Conservation (phyloP, 2,797 vertebrate genomes). For the Bufotes viridis region DNA sequence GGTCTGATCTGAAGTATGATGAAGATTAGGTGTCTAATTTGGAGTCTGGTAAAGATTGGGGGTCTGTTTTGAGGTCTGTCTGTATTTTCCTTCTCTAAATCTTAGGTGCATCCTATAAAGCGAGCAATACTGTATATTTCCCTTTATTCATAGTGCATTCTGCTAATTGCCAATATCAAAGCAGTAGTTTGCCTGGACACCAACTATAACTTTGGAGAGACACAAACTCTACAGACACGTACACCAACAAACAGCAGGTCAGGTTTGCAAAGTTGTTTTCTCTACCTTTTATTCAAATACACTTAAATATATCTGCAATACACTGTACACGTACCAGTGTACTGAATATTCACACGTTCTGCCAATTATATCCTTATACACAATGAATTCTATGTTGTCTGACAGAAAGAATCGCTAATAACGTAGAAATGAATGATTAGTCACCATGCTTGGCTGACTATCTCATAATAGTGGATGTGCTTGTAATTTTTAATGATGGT, state of each 20-base stretch:
- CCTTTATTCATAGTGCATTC: neutral
- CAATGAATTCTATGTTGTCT: slow-evolving; percentile 6
- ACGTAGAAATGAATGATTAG: slow-evolving; percentile 52
- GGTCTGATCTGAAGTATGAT: too few species aligned
- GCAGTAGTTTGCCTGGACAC: neutral
- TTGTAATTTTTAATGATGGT: slow-evolving; percentile 54
- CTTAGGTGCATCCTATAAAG: too few species aligned
- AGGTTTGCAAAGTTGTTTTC: too few species aligned
- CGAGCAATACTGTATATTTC: neutral
- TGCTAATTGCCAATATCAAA: neutral
- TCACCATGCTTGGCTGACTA: slow-evolving; percentile 38
- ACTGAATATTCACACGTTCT: neutral
- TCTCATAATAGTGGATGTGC: slow-evolving; percentile 53
- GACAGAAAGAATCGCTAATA: slow-evolving; percentile 31
- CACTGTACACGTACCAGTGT: neutral
- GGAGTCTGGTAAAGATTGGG: too few species aligned
- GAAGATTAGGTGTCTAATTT: too few species aligned
- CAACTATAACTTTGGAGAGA: neutral
- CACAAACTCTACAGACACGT: neutral
- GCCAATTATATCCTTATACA: neutral
- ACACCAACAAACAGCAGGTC: neutral
- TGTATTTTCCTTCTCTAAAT: too few species aligned
- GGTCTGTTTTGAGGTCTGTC: too few species aligned
- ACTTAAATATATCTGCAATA: neutral
- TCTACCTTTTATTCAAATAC: neutral